phyloP scores from a whole-genome alignment of 2,888 invertebrate genomes.

The Autographa pulchrina region DNA sequence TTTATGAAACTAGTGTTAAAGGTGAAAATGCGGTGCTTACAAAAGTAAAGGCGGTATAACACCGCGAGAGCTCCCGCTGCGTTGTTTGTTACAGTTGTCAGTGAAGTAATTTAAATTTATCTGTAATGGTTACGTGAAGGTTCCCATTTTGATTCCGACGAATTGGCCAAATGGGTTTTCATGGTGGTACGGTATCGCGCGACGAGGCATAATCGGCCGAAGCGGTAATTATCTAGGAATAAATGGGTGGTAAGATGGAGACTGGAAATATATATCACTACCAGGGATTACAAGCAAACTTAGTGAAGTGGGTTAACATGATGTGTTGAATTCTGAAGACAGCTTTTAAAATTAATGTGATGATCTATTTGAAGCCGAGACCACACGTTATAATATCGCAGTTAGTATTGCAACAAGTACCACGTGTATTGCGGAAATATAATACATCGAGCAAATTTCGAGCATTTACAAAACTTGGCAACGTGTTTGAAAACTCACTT shows the following conservation, averaged over 20 bases:
- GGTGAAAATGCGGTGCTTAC: constrained; percentile 25
- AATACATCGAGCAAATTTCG: constrained; percentile 29
- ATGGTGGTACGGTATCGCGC: constrained; percentile 45
- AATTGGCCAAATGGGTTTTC: constrained; percentile 48
- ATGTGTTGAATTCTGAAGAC: background rate
- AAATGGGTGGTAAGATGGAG: constrained; percentile 13
- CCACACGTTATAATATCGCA: constrained; percentile 29
- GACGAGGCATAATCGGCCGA: constrained; percentile 12
- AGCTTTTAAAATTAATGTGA: background rate
- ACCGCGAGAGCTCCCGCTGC: constrained; percentile 71
- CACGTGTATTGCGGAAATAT: constrained; percentile 44
- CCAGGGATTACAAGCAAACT: background rate
- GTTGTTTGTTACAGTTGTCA: constrained; percentile 80
- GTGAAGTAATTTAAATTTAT: constrained; percentile 75
- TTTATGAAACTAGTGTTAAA: constrained; percentile 32
- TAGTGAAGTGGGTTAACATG: background rate
- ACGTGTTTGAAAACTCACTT: constrained; percentile 50
- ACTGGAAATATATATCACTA: constrained; percentile 6
- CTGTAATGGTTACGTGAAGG: constrained; percentile 59
- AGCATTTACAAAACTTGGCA: constrained; percentile 48
- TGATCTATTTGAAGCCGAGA: constrained; percentile 16
- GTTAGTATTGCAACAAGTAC: constrained; percentile 18
- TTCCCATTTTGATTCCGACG: constrained; percentile 45
- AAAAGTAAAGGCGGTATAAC: constrained; percentile 47
- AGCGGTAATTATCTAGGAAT: constrained; percentile 30